These are phyloP conservation scores for Smutsia temminckii DNA, from an alignment of 2,797 vertebrate genomes.

Conservation along the genomic window DNA sequence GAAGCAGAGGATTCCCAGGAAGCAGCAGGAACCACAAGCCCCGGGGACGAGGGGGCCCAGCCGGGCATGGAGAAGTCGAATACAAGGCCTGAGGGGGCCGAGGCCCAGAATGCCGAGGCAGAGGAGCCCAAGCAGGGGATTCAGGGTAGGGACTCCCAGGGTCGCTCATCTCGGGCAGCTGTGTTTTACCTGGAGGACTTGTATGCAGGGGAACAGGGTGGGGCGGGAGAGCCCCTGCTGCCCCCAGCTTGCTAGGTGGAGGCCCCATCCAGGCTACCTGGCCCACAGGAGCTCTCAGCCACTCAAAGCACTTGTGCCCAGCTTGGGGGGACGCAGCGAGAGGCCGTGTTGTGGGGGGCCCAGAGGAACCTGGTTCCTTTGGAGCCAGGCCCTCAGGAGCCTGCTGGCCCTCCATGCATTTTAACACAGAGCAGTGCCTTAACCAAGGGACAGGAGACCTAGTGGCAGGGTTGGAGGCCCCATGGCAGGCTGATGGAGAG, in stretches of 20 bases:
- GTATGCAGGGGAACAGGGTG: not conserved
- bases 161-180: not conserved
- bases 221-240: not conserved
- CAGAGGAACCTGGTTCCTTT: not conserved
- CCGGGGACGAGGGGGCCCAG: not conserved
- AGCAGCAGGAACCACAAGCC: constrained; percentile 14
- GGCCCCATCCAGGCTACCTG: not conserved
- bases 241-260: not conserved
- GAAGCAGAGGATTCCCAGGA: not conserved
- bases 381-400: not conserved
- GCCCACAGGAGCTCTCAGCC: not conserved
- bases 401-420: not conserved
- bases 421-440: not conserved
- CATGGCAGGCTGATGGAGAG: not conserved
- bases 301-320: not conserved
- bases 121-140: not conserved
- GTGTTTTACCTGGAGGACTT: not conserved
- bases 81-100: not conserved
- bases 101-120: not conserved
- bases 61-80: not conserved
- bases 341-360: not conserved
- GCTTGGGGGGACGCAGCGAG: not conserved
- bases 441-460: not conserved
- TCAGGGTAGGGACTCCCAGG: constrained; percentile 44
- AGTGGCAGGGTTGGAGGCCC: not conserved